Evolutionary conservation across 2,888 invertebrate species (phyloP), one percentile per base, ranked within the genome.

Genomic region (Ormyrus labotus): DNA sequence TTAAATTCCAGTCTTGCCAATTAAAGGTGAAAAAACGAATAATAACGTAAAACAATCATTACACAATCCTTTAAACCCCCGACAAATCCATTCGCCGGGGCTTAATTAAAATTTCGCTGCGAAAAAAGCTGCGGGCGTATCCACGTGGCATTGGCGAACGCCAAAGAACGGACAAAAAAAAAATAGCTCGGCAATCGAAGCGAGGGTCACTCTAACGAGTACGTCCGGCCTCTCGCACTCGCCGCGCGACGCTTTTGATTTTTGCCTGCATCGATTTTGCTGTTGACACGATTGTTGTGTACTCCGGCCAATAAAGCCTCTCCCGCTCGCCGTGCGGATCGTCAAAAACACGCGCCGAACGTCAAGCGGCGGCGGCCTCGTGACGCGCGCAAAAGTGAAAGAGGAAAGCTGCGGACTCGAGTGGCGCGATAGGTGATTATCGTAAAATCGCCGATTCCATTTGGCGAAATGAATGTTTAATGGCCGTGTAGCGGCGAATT

Each of bases 201-300:
- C 34, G 34, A 34, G 34, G 47, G n/a, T n/a, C 45, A 55, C 47
- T 57, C 11, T 9, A 45, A 53, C 34, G 8, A n/a, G 51, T 65
- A n/a, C 5, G 53, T 11, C 48, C 48, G 7, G 6, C 11, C 50
- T 47, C 47, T 45, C 10, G 55, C 34, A 50, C 34, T 8, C 57
- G 34, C 8, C 8, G 7, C 11, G 10, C 55, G 0, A 67, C 67
- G 7, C 78, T 76, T 76, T 81, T 8, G 47, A 55, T 70, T 76
- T 60, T 85, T 84, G 85, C 80, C 74, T 80, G 80, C 82, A 85
- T 85, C 84, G 85, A 86, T 87, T 87, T 87, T 84, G 65, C 84
- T 84, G 85, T 87, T 86, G 84, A 87, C 87, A 86, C 84, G 84
- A 83, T 83, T 83, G 84, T 83, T 50, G 61, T 48, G 10, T 51